Conservation (phyloP, 2,888 invertebrate genomes). For the Aphidius colemani region DNA sequence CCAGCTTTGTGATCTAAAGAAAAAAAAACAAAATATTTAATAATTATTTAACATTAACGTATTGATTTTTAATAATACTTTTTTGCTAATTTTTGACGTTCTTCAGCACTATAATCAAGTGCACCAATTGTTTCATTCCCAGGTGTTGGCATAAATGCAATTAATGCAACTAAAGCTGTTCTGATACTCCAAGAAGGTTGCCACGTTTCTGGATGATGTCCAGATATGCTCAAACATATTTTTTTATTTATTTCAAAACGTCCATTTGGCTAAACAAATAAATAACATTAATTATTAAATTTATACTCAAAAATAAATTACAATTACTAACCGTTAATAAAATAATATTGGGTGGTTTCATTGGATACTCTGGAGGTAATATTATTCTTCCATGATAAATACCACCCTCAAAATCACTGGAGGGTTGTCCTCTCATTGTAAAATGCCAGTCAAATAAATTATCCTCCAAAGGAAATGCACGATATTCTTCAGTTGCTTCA, state of each 20-base stretch:
- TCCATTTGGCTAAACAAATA: conserved; percentile 76
- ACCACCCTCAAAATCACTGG: conserved; percentile 88
- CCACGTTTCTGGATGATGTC: conserved; percentile 98
- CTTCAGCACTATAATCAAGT: conserved; percentile 84
- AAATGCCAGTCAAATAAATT: conserved; percentile 99
- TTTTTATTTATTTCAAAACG: conserved; percentile 92
- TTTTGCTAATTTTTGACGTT: conserved; percentile 78
- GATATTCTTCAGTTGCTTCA: conserved; percentile 87
- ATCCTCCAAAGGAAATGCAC: conserved; percentile 88
- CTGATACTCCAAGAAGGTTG: conserved; percentile 96
- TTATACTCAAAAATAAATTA: neutral
- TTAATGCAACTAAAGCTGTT: conserved; percentile 87
- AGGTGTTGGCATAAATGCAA: conserved; percentile 93
- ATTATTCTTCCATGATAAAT: conserved; percentile 91
- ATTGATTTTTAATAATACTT: conserved; percentile 64
- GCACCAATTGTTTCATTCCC: conserved; percentile 90
- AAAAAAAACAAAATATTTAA: conserved; percentile 6
- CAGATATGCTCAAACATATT: conserved; percentile 93
- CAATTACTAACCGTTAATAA: conserved; percentile 74
- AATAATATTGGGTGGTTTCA: conserved; percentile 96
- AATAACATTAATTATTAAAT: neutral
- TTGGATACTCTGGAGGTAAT: conserved; percentile 91
- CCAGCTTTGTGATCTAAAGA: conserved; percentile 66
- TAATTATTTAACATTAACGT: conserved; percentile 17
- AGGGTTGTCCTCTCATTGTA: conserved; percentile 86